Evolutionary conservation across 2,888 invertebrate genomes (phyloP), one percentile per base, ranked within the genome.

Genomic region (Serrognathus titanus): DNA sequence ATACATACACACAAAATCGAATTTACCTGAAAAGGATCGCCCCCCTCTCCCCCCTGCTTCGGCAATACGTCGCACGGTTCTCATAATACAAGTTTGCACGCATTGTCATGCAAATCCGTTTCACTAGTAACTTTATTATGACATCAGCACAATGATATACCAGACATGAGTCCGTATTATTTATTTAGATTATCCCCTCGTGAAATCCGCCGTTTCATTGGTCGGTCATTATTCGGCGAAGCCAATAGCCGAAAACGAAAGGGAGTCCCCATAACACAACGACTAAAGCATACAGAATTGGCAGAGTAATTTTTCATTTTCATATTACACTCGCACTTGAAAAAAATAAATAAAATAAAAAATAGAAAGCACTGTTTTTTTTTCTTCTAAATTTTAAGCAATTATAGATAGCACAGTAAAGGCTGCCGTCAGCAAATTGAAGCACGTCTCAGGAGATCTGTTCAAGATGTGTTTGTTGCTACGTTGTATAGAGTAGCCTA

Each of bases 111-210:
- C 41, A 58, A 61, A 61, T 61, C 31, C 36, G 38, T 37, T 40
- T 51, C 47, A 43, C 38, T 37, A 40, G 53, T 48, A 54, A 57
- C 51, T 56, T 62, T 62, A 62, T 62, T 62, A 60, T 62, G 62
- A 62, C 59, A 62, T 57, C 59, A 53, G 38, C 57, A 62, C 56
- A 60, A 62, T 57, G 57, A 62, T 55, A 55, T 49, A 52, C 57
- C 39, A 48, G 58, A 52, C 52, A 58, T 58, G 56, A 52, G 54
- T 57, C 24, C 57, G 38, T 51, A 59, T 58, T 62, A 61, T 59
- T 60, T 60, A 60, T 57, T 60, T 57, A 62, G 57, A 62, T 54
- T 52, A 55, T 52, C 60, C 62, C 55, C 57, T 48, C 39, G 40
- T 47, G 36, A 39, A 35, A 43, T 16, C n/a, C 51, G 39, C 49